These are phyloP conservation scores for Chiroxiphia lanceolata DNA, from an alignment of 2,797 vertebrate genomes.

Conservation along the genomic window DNA sequence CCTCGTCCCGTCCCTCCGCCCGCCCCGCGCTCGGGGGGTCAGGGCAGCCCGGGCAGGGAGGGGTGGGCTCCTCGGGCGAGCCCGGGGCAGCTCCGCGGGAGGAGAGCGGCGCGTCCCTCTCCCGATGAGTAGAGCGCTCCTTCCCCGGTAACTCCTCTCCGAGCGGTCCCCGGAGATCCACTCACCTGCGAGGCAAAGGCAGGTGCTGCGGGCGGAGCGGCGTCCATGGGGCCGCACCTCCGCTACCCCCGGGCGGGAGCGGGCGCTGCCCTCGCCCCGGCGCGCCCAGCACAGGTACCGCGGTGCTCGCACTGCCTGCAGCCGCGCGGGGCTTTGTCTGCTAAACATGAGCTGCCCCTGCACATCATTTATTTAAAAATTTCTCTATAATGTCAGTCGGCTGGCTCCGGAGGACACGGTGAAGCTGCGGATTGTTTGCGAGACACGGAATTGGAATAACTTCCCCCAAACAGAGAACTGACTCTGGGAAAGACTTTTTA, in stretches of 20 bases:
- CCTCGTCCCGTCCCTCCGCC: not conserved
- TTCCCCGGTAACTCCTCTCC: not conserved
- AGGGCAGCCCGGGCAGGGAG: not conserved
- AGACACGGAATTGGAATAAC: not conserved
- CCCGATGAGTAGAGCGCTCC: not conserved
- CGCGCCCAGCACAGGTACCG: not conserved
- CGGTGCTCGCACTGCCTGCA: not conserved
- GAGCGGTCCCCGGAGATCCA: not conserved
- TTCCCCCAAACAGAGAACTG: not conserved
- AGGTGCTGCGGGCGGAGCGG: not conserved
- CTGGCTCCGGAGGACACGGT: not conserved
- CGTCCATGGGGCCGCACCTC: not conserved
- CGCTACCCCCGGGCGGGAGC: not conserved
- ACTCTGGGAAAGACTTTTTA: slow-evolving; percentile 36
- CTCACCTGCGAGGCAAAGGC: not conserved
- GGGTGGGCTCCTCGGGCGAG: not conserved
- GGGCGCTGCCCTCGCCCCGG: not conserved
- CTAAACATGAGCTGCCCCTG: not conserved
- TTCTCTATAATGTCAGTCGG: not conserved
- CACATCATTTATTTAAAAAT: not conserved
- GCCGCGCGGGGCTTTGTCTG: not conserved
- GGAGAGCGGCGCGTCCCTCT: not conserved
- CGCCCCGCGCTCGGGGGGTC: not conserved
- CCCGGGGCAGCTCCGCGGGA: not conserved
- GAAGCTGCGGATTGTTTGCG: not conserved